phyloP scores from a whole-genome alignment of 2,113 vertebrate genomes.

The Candoia aspera region DNA sequence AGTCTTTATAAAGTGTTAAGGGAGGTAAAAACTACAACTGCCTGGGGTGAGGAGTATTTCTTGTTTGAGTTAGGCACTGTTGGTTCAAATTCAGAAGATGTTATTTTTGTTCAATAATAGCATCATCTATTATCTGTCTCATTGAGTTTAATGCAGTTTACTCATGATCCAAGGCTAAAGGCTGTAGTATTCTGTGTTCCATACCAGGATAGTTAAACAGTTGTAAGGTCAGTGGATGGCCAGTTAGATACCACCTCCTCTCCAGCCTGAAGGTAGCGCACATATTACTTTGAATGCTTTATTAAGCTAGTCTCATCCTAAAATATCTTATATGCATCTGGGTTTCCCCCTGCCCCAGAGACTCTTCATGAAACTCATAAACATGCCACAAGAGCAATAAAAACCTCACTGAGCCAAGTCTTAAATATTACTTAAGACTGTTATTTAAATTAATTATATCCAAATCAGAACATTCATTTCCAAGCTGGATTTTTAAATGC shows the following conservation, averaged over 20 bases:
- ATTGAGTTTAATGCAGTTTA: not conserved
- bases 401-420: not conserved
- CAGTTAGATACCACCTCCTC: not conserved
- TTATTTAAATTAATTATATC: conserved; percentile 5
- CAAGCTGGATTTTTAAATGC: conserved; percentile 7
- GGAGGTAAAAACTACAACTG: not conserved
- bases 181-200: not conserved
- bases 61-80: not conserved
- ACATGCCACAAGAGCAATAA: not conserved
- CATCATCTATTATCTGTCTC: not conserved
- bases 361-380: conserved; percentile 3
- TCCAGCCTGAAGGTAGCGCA: not conserved
- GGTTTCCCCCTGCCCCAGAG: not conserved
- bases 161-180: not conserved
- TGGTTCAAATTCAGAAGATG: not conserved
- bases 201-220: not conserved
- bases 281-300: not conserved
- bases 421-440: not conserved
- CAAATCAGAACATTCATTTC: not conserved
- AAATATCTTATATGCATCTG: not conserved
- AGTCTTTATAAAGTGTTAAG: not conserved
- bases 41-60: not conserved
- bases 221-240: not conserved
- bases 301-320: not conserved
- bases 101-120: not conserved